These are phyloP conservation scores for Delichon dasypus DNA, from an alignment of 2,797 vertebrate species.

Conservation along the genomic window DNA sequence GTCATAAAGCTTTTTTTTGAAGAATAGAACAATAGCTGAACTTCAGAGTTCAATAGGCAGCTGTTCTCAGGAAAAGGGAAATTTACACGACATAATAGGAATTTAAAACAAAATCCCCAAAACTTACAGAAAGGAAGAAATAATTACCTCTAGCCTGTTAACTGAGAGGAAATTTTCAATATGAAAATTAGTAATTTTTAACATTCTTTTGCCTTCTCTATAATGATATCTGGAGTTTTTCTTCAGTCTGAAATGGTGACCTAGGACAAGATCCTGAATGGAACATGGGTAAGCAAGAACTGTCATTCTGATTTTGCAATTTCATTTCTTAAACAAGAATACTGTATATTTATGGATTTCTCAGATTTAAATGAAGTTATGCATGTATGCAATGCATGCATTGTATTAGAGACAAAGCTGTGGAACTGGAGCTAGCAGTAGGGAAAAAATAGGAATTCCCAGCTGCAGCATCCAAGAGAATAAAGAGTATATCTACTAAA, in stretches of 20 bases:
- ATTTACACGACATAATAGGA: constrained; percentile 20
- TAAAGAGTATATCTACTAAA: neutral
- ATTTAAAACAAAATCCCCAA: neutral
- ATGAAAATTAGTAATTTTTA: constrained; percentile 12
- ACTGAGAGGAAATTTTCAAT: neutral
- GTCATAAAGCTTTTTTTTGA: constrained; percentile 17
- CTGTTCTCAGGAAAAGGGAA: neutral
- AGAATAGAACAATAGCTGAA: constrained; percentile 17
- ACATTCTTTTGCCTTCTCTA: neutral
- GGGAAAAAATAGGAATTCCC: neutral
- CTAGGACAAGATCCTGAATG: neutral
- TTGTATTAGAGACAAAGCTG: neutral
- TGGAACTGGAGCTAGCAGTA: neutral
- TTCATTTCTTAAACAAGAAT: neutral
- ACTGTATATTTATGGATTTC: neutral
- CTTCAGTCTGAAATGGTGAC: neutral
- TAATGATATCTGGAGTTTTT: neutral
- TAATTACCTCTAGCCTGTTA: constrained; percentile 13
- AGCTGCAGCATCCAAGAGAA: neutral
- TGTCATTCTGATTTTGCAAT: neutral
- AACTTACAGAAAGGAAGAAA: neutral
- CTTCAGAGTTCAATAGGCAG: neutral
- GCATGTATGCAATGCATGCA: neutral
- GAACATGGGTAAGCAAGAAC: neutral
- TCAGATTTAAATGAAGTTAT: neutral